Percentiles rank a stretch among this genome's conserved stretches.
Conservation (phyloP, 2,113 vertebrate genomes). For the Regulus satrapa region DNA sequence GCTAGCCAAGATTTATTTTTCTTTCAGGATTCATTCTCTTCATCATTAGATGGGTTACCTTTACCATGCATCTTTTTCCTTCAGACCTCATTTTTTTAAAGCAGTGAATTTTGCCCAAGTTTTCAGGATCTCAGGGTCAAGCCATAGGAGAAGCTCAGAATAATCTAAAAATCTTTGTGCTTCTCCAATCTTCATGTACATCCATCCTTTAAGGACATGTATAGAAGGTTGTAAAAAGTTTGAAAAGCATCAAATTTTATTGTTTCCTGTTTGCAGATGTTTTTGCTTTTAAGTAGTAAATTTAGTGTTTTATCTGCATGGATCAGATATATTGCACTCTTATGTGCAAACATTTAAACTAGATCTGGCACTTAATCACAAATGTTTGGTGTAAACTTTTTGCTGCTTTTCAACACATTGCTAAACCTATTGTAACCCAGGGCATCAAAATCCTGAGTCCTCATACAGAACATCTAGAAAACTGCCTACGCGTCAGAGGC, state of each 20-base stretch:
- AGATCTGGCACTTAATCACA: background rate
- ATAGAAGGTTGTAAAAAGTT: background rate
- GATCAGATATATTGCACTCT: background rate
- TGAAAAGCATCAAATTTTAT: background rate
- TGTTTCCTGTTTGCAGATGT: background rate
- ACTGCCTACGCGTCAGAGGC: fast-evolving
- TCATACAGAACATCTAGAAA: background rate
- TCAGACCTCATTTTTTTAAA: background rate
- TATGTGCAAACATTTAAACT: fast-evolving
- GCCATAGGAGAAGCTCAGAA: background rate
- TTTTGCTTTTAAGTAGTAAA: background rate
- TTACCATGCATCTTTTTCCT: background rate
- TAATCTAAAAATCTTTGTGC: background rate
- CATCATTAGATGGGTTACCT: background rate
- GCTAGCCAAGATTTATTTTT: background rate
- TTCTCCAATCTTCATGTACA: background rate
- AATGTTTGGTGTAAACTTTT: background rate
- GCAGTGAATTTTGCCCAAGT: background rate
- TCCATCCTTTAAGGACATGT: fast-evolving
- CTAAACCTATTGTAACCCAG: background rate
- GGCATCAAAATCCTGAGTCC: background rate
- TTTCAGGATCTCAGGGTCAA: background rate
- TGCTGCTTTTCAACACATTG: background rate
- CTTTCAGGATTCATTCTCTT: background rate
- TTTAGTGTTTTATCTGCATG: background rate